Conservation (phyloP, 2,888 invertebrate genomes). For the Nomada ruficornis region DNA sequence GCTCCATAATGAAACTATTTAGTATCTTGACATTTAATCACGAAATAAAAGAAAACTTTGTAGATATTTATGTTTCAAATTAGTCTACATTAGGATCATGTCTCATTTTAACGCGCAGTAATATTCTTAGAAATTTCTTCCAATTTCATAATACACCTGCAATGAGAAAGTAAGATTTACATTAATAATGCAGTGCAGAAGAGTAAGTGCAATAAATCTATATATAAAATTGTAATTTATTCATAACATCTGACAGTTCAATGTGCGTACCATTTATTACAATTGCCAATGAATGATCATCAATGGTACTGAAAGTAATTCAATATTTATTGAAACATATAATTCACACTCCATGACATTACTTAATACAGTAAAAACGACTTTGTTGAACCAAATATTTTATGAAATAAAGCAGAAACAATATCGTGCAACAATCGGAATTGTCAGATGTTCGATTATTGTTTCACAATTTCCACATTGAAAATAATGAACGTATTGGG, state of each 20-base stretch:
- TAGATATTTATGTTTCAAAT: slow-evolving; percentile 24
- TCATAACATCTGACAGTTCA: neutral
- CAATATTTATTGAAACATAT: neutral
- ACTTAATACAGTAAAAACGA: neutral
- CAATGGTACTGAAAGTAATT: neutral
- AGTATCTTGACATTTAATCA: slow-evolving; percentile 53
- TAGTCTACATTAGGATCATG: slow-evolving; percentile 37
- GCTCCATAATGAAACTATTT: slow-evolving; percentile 76
- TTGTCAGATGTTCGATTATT: too few relatives aligned
- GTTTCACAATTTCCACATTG: neutral
- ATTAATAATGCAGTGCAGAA: neutral
- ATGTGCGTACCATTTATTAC: neutral
- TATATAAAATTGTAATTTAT: too few relatives aligned
- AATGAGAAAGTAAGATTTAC: slow-evolving; percentile 36
- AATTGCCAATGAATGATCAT: neutral
- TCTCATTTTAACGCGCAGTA: slow-evolving; percentile 26
- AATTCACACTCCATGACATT: neutral
- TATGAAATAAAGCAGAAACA: neutral
- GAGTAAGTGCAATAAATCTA: neutral
- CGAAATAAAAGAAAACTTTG: slow-evolving; percentile 32
- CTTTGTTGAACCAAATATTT: neutral
- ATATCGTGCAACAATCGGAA: neutral
- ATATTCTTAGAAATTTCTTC: slow-evolving; percentile 10
- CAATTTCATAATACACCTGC: slow-evolving; percentile 55
- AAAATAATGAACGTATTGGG: slow-evolving; percentile 34